Evolutionary conservation across 2,113 vertebrate genomes (phyloP), one percentile per base, ranked within the genome.

Genomic region (Romanogobio albipinnatus): DNA sequence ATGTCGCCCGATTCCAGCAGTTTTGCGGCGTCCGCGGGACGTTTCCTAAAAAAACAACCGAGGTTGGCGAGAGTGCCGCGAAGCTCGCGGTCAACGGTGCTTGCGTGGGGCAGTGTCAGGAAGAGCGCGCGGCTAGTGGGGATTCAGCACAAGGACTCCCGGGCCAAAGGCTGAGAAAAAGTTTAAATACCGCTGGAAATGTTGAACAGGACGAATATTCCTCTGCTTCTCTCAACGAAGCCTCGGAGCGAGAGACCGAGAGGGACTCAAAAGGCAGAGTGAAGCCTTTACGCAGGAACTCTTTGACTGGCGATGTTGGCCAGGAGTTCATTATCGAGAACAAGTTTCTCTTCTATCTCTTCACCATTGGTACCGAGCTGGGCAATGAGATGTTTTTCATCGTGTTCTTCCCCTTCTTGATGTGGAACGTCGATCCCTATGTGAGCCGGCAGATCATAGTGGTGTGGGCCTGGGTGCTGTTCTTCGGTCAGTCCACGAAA

Each of bases 351-450:
- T 99, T 97, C 91, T 98, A 96, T 89, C 91, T 99, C 58, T 99
- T 99, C 95, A 94, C 95, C 56, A 91, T 99, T 17, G 98, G 97
- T 47, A 98, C 98, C 0, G 98, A 99, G 91, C 95, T 99, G 87
- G 98, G 98, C 89, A 99, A 99, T 86, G 98, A 99, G 92, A 96
- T 98, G 93, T 99, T 99, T 90, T 99, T 99, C 93, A 97, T 98
- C 87, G 78, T 96, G 22, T 99, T 99, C 91, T 99, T 99, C 91
- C 97, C 98, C 0, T 99, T 97, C 90, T 94, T 97, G 89, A 94
- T 97, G 90, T 99, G 98, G 98, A 99, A 99, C 91, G 87, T 99
- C 85, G 97, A 99, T 91, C 91, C 96, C 4, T 95, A 95, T 88
- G 95, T 99, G 84, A 97, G 97, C 92, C 93, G 98, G 49, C 91